Evolutionary conservation across 2,113 vertebrate genomes (phyloP), one percentile per base, ranked within the genome.

Genomic region (Zosterops pallidus): DNA sequence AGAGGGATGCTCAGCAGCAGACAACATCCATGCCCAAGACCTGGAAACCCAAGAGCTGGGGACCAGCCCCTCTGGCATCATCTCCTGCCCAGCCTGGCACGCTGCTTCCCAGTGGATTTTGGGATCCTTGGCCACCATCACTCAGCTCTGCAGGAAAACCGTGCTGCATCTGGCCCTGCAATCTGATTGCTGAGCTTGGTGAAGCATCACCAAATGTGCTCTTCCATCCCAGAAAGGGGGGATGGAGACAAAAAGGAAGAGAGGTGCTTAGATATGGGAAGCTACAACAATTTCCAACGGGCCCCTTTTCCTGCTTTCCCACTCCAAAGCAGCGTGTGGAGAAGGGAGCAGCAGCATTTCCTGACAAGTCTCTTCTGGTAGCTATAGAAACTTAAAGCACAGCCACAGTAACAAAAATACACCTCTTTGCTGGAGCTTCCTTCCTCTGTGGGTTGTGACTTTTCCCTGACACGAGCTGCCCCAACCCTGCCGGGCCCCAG

Each of bases 331-430:
- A 46, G 50, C 0, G 4, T 25, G 39, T 0, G 9, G 84, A 80
- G 86, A 92, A 56, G 70, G 72, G 53, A 2, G 14, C 92, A 86
- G 62, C 72, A 49, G 71, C 35, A 41, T 74, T 94, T 94, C 93
- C 92, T 9, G 11, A 44, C 74, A 69, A 14, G 49, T 81, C 4
- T 0, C 23, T 80, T 35, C 60, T 90, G 94, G 95, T 96, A 96
- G 94, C 90, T 90, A 93, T 89, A 96, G 95, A 95, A 97, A 97
- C 96, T 96, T 95, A 37, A 68, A 89, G 55, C 79, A 80, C 68
- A 92, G 57, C 24, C 84, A 24, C 62, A 14, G 47, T 12, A 70
- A 81, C 86, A 83, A 56, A 94, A 95, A 94, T 64, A 60, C 55
- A 35, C 46, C 42, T 74, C 75, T 77, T 53, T 42, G 37, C 69